Conservation (phyloP, 2,888 invertebrate species). For the Drosophila fulvimacula region DNA sequence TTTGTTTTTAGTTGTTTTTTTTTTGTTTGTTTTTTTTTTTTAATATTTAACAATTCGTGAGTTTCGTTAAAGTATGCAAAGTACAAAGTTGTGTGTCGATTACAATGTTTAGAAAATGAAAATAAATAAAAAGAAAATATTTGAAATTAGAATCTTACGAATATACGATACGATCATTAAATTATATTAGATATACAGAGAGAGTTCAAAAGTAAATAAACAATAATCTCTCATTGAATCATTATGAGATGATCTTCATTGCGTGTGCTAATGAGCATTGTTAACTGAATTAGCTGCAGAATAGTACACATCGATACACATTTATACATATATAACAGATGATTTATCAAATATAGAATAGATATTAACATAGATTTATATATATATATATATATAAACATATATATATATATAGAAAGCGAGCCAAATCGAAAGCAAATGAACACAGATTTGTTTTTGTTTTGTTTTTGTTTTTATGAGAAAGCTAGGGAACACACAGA, state of each 20-base stretch:
- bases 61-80: not conserved
- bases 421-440: slow-evolving; percentile 8
- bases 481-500: slow-evolving; percentile 5
- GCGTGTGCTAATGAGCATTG: not conserved
- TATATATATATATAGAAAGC: slow-evolving; percentile 3
- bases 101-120: slow-evolving; percentile 1
- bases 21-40: not conserved
- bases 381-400: no score
- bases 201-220: not conserved
- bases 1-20: no score
- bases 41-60: not conserved
- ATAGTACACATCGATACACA: slow-evolving; percentile 7
- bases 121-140: slow-evolving; percentile 2
- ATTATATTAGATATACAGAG: not conserved
- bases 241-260: not conserved
- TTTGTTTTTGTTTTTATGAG: not conserved
- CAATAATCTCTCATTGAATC: not conserved
- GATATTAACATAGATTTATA: slow-evolving; percentile 11
- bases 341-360: slow-evolving; percentile 3
- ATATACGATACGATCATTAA: not conserved
- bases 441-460: not conserved
- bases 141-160: slow-evolving; percentile 8
- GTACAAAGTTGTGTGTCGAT: not conserved
- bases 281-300: not conserved
- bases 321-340: slow-evolving; percentile 2